Evolutionary conservation across 2,797 vertebrate genomes (phyloP).

Genomic region (Leptoclinus maculatus): DNA sequence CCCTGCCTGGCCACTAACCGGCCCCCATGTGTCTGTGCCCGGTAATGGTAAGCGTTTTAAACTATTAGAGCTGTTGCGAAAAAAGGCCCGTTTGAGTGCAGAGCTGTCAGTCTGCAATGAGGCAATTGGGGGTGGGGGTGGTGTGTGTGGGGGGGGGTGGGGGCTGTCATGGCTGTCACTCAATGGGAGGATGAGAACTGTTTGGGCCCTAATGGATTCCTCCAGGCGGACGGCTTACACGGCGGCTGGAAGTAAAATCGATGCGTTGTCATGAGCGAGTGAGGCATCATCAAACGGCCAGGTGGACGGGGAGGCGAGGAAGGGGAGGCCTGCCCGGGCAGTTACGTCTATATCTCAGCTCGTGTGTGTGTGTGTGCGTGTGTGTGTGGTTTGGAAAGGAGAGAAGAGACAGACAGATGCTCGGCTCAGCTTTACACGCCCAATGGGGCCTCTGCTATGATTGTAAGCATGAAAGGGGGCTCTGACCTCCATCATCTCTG

Average conservation of each 20-base stretch:
- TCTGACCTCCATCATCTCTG: constrained; percentile 83
- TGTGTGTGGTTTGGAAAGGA: constrained; percentile 69
- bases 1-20: constrained; percentile 48
- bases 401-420: constrained; percentile 85
- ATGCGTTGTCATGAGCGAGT: constrained; percentile 98
- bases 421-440: constrained; percentile 80
- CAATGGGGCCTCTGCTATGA: constrained; percentile 81
- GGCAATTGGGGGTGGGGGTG: constrained; percentile 86
- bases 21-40: constrained; percentile 86
- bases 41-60: constrained; percentile 98
- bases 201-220: constrained; percentile 98
- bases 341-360: constrained; percentile 84
- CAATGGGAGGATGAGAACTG: constrained; percentile 95
- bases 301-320: constrained; percentile 86
- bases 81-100: constrained; percentile 96
- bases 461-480: constrained; percentile 84
- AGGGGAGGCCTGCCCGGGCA: constrained; percentile 71
- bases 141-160: constrained; percentile 80
- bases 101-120: constrained; percentile 91
- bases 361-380: constrained; percentile 32
- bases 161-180: constrained; percentile 97
- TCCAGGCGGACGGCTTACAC: constrained; percentile 95
- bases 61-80: constrained; percentile 94
- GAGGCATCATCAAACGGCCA: constrained; percentile 90
- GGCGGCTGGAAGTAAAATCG: constrained; percentile 96